Base-by-base conservation (phyloP, 2,797 vertebrate species). In the Naso thynnoides region DNA sequence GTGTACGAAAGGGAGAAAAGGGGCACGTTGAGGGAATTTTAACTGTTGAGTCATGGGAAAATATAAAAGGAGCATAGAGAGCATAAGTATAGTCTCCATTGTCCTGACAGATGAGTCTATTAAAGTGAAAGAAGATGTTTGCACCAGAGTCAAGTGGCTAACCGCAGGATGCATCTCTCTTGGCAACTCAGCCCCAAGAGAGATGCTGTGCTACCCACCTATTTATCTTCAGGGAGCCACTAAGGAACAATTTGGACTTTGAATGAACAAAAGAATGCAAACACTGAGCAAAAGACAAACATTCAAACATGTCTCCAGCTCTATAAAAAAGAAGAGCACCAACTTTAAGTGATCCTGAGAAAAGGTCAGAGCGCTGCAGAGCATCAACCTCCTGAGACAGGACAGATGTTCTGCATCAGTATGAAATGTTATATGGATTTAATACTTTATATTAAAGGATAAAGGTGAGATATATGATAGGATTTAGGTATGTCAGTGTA, bases 261-360 rank as follows among this genome's bases (percentile, higher is more conserved):
- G 65, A 73, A 70, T 90, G 85, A 90, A 91, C 84, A 82, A 63
- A 16, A 69, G 42, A 36, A 33, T 4, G 23, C 61, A 89, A 86
- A 68, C 72, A 79, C 8, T 29, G 50, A 24, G 70, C 7, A 29
- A 24, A 60, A 75, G 64, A 69, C 52, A 78, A 88, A 85, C 70
- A 83, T 42, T 67, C 11, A 65, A 76, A 72, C 39, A 71, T 78
- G 60, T 67, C 31, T 6, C 33, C 44, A 4, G 15, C 72, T 55
- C 16, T n/a, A n/a, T 23, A 52, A 59, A 70, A 70, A 29, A 3
- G 1, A 61, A 48, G 38, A 19, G 41, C 53, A 64, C 9, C 59
- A 41, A 84, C 78, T 75, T 23, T 21, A 66, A 73, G 54, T 49
- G 50, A 76, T 74, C 44, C 60, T 38, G 31, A 29, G 29, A 79